phyloP scores from a whole-genome alignment of 2,797 vertebrate species.

The Coccyzus lansbergi region DNA sequence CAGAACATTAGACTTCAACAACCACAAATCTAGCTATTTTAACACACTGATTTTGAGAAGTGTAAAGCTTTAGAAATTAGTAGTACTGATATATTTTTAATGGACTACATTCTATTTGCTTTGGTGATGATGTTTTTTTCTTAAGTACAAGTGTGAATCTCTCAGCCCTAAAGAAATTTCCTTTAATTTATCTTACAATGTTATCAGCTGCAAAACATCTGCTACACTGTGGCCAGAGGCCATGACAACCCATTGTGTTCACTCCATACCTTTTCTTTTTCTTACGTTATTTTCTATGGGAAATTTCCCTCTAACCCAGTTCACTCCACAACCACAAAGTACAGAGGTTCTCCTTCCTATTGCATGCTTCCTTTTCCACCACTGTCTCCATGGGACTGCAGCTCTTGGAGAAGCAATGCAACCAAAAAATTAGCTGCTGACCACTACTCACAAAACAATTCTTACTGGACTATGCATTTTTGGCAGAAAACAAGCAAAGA shows the following conservation, averaged over 20 bases:
- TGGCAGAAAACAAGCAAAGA: background rate
- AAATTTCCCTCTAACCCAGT: constrained; percentile 22
- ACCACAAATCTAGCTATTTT: background rate
- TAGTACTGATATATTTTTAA: background rate
- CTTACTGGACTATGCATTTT: background rate
- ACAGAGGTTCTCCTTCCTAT: background rate
- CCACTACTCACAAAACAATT: background rate
- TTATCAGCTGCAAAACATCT: constrained; percentile 10
- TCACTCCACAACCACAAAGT: background rate
- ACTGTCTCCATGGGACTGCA: background rate
- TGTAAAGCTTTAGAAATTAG: background rate
- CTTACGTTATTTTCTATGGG: background rate
- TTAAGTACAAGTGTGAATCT: background rate
- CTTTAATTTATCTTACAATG: constrained; percentile 18
- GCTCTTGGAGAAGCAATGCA: background rate
- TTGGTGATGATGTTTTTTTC: background rate
- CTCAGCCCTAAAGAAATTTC: background rate
- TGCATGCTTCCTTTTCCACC: background rate
- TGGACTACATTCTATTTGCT: background rate
- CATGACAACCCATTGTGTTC: background rate
- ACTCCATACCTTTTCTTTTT: background rate
- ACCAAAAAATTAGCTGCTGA: background rate
- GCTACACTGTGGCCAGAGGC: background rate
- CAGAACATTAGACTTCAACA: background rate
- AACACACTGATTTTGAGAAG: background rate